A percentile compares a stretch with the other conserved stretches of the same genome.
These are phyloP conservation scores for Idris sp. DNA, from an alignment of 1,140 invertebrate genomes.

Conservation along the genomic window DNA sequence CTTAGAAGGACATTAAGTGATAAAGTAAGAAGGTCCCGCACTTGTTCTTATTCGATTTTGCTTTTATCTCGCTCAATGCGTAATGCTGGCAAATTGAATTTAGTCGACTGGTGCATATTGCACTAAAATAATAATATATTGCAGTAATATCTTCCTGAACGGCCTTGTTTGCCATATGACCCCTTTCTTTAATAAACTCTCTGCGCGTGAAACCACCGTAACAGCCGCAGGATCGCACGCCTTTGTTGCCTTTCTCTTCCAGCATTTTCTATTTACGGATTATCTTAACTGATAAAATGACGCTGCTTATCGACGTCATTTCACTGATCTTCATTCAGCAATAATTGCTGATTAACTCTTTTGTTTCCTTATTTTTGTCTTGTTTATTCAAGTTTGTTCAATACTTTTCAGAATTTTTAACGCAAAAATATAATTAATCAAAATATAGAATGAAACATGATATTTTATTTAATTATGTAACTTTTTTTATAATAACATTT, in stretches of 20 bases:
- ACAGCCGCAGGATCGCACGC: conserved; percentile 36
- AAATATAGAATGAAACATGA: no score
- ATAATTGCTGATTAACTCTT: no score
- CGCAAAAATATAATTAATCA: no score
- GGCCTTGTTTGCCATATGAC: conserved; percentile 60
- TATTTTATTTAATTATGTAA: no score
- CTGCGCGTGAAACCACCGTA: conserved; percentile 52
- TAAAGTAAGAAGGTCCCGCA: no score
- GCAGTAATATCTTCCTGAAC: conserved; percentile 40
- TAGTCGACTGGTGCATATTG: conserved; percentile 31
- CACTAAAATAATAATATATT: conserved; percentile 43
- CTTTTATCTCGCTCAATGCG: conserved; percentile 16
- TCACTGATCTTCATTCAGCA: conserved; percentile 2
- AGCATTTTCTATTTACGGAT: conserved; percentile 31
- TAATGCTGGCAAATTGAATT: conserved; percentile 41
- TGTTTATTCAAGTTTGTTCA: no score
- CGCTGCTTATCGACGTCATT: conserved; percentile 11
- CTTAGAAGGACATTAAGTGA: no score
- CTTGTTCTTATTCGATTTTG: conserved; percentile 26
- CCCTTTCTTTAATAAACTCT: conserved; percentile 65
- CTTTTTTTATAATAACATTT: no score
- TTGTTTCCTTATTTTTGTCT: no score
- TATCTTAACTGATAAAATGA: conserved; percentile 21
- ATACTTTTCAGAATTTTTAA: no score
- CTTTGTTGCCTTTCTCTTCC: conserved; percentile 44